Conservation (phyloP, 2,888 invertebrate species). For the Seladonia tumulorum region DNA sequence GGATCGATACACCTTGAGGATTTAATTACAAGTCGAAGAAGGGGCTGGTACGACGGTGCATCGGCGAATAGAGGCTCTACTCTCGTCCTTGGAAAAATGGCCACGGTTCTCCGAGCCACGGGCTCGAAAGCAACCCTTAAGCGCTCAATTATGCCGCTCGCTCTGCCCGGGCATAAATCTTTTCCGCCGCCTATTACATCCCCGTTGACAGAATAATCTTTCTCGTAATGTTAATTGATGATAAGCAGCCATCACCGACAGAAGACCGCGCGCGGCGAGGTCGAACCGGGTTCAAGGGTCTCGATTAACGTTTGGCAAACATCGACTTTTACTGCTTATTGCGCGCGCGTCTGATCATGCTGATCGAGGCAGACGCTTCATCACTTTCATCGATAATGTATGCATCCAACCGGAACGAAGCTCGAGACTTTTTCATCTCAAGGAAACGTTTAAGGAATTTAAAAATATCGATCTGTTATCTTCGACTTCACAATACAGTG, state of each 20-base stretch:
- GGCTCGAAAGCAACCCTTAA: constrained; percentile 15
- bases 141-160: constrained; percentile 34
- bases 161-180: constrained; percentile 38
- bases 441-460: neutral
- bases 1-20: constrained; percentile 50
- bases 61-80: neutral
- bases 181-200: constrained; percentile 30
- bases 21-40: constrained; percentile 48
- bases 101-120: neutral
- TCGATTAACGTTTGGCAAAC: constrained; percentile 21
- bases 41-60: constrained; percentile 1
- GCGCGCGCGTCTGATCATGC: neutral
- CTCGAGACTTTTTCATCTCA: neutral
- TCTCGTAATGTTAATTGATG: constrained; percentile 47
- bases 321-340: neutral
- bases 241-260: constrained; percentile 34
- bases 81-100: constrained; percentile 9
- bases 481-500: too few species aligned
- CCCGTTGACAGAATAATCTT: constrained; percentile 47
- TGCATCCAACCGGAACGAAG: neutral
- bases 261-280: constrained; percentile 4
- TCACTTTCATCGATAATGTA: neutral
- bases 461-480: neutral
- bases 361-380: neutral
- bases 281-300: constrained; percentile 32